phyloP scores from a whole-genome alignment of 2,888 invertebrate species.

The Cryptops parisi region DNA sequence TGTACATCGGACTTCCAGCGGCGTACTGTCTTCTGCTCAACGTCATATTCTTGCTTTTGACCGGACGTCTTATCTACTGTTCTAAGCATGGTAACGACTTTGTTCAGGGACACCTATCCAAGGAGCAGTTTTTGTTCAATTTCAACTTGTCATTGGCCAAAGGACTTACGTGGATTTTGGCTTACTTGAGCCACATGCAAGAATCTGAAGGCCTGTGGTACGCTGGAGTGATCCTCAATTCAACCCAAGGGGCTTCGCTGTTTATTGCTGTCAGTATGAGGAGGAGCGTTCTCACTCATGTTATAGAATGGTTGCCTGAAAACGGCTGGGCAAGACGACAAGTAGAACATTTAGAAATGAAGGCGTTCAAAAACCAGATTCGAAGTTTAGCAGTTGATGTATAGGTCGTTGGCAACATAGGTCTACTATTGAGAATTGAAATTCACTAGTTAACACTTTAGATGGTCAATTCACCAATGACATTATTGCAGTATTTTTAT shows the following conservation, averaged over 20 bases:
- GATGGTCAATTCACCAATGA: no score
- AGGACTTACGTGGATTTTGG: not conserved
- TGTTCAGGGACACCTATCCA: not conserved
- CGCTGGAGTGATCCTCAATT: not conserved
- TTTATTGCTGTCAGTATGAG: not conserved
- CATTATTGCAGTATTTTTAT: no score
- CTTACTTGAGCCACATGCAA: not conserved
- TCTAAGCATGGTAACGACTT: not conserved
- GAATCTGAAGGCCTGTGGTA: not conserved
- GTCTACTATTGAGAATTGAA: no score
- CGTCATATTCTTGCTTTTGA: not conserved
- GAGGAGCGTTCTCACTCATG: no score
- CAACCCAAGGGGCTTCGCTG: not conserved
- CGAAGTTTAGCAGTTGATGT: no score
- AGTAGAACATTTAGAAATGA: no score
- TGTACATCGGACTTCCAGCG: not conserved
- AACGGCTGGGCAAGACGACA: no score
- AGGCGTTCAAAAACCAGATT: no score
- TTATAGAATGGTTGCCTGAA: no score
- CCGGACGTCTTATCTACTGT: not conserved
- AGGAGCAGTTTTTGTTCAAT: not conserved
- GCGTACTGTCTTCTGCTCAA: not conserved
- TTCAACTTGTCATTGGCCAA: not conserved
- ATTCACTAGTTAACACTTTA: no score
- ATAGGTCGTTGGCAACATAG: no score